phyloP scores from a whole-genome alignment of 2,113 vertebrate species.

The Tringa solitaria region DNA sequence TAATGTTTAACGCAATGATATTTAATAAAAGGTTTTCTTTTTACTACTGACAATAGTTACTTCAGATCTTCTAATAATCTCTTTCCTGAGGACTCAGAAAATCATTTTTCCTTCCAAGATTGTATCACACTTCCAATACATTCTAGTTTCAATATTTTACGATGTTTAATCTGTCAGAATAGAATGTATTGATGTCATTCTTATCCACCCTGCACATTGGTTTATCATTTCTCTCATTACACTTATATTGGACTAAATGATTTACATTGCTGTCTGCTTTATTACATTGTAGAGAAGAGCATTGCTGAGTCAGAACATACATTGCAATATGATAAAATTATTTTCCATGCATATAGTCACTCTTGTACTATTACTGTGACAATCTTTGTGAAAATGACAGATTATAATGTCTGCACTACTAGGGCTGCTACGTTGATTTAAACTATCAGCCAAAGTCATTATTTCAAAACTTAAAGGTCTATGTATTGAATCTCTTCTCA shows the following conservation, averaged over 20 bases:
- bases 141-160: conserved; percentile 68
- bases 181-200: conserved; percentile 60
- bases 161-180: conserved; percentile 67
- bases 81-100: conserved; percentile 17
- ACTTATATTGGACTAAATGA: conserved; percentile 48
- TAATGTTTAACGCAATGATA: not conserved
- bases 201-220: conserved; percentile 47
- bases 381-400: not conserved
- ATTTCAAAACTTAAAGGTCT: not conserved
- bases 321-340: conserved; percentile 60
- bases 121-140: conserved; percentile 48
- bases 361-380: not conserved
- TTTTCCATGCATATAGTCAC: conserved; percentile 48
- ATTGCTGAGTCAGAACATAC: conserved; percentile 60
- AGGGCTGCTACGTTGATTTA: conserved; percentile 5
- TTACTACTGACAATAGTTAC: not conserved
- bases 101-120: conserved; percentile 25
- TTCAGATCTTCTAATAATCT: not conserved
- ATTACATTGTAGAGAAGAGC: conserved; percentile 56
- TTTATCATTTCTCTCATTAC: conserved; percentile 70
- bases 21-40: not conserved
- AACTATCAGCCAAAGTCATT: not conserved
- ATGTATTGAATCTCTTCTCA: not conserved
- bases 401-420: not conserved
- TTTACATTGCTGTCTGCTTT: conserved; percentile 59